Evolutionary conservation across 2,888 invertebrate genomes (phyloP).

Genomic region (Cheilosia grossa): DNA sequence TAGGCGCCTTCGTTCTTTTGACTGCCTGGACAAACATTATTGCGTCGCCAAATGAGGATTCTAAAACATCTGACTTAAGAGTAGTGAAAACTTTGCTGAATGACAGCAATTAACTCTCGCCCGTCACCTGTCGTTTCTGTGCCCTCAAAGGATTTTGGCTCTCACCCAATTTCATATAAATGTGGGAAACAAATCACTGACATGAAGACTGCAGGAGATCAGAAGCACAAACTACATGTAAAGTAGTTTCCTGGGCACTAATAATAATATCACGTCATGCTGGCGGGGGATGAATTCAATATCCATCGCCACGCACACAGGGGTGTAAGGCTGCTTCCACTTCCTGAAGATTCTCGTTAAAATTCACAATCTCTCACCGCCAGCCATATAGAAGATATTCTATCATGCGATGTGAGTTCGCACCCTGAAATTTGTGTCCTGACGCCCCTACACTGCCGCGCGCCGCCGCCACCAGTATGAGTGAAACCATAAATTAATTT

Average conservation of each 20-base stretch:
- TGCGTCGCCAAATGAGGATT: constrained; percentile 31
- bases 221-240: constrained; percentile 20
- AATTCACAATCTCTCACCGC: constrained; percentile 34
- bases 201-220: neutral
- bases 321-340: neutral
- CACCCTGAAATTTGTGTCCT: constrained; percentile 15
- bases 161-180: neutral
- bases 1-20: constrained; percentile 14
- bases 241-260: constrained; percentile 53
- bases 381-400: neutral
- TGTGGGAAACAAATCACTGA: constrained; percentile 6
- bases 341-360: constrained; percentile 27
- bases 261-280: constrained; percentile 57
- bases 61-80: constrained; percentile 40
- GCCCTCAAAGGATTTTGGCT: neutral
- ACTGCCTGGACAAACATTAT: constrained; percentile 56
- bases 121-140: constrained; percentile 2
- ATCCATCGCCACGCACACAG: neutral
- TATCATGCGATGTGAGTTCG: neutral
- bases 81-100: constrained; percentile 38
- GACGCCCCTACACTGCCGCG: neutral
- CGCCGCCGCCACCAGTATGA: neutral
- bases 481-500: constrained; percentile 41
- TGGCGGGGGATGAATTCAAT: neutral
- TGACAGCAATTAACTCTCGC: constrained; percentile 50